Evolutionary conservation across 1,140 invertebrate genomes (phyloP).

Genomic region (Drosophila parabipectinata): DNA sequence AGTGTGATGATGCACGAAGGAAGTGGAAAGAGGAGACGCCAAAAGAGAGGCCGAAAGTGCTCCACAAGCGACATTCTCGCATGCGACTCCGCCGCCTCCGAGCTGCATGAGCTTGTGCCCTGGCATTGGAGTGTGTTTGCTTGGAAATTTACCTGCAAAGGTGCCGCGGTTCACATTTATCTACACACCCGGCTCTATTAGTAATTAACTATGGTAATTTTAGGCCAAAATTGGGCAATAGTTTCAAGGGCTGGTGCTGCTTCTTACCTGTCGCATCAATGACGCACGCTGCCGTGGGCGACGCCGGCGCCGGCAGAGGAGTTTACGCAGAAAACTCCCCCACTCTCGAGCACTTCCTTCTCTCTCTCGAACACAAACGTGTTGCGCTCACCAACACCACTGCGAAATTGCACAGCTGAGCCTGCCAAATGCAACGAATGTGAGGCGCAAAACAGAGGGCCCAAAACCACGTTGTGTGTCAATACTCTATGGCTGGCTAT

Average conservation of each 20-base stretch:
- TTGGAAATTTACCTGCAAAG: conserved; percentile 70
- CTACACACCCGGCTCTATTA: conserved; percentile 1
- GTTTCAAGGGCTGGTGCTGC: conserved; percentile 8
- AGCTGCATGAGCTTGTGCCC: conserved; percentile 5
- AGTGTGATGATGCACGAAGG: conserved; percentile 4
- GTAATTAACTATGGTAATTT: conserved; percentile 72
- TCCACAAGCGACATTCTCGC: conserved; percentile 66
- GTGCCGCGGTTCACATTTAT: conserved; percentile 60
- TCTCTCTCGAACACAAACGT: conserved; percentile 68
- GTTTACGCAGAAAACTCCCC: conserved; percentile 3
- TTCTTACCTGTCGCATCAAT: conserved; percentile 49
- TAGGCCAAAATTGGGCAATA: conserved; percentile 30
- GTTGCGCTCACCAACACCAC: conserved; percentile 63
- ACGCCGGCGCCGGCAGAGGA: conserved; percentile 16
- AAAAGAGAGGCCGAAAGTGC: conserved; percentile 49
- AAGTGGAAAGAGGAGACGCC: neutral
- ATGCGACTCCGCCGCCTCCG: conserved; percentile 50
- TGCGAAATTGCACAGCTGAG: conserved; percentile 62
- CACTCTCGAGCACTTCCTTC: conserved; percentile 6
- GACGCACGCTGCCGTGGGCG: conserved; percentile 17
- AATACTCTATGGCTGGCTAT: conserved; percentile 18
- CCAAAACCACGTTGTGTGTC: conserved; percentile 32
- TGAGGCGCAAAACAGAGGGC: conserved; percentile 62
- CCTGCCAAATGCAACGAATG: conserved; percentile 62
- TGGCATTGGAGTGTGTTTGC: neutral